A percentile compares a stretch with the other conserved stretches of the same genome.
Evolutionary conservation across 2,797 vertebrate genomes (phyloP).

Genomic region (Danio choprae): DNA sequence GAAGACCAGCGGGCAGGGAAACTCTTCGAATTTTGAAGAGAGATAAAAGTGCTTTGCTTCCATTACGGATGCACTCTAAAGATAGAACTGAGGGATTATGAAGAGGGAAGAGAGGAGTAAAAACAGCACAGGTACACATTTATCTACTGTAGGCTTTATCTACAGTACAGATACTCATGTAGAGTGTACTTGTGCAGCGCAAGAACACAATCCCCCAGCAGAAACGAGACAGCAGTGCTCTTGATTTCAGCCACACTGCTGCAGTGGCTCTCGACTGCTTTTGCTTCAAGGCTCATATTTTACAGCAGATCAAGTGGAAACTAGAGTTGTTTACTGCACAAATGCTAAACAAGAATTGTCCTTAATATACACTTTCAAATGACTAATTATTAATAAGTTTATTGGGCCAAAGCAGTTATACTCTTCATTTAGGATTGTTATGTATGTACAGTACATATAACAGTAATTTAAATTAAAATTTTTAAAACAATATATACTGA

Average conservation of each 20-base stretch:
- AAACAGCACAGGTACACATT: conserved; percentile 41
- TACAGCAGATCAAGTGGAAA: background rate
- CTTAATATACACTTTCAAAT: background rate
- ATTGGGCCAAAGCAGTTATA: no score
- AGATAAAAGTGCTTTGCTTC: conserved; percentile 61
- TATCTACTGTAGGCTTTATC: conserved; percentile 52
- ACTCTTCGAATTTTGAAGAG: conserved; percentile 28
- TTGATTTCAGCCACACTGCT: conserved; percentile 12
- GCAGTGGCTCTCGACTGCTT: conserved; percentile 10
- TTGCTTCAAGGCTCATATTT: background rate
- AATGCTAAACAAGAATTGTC: conserved; percentile 2
- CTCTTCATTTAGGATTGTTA: no score
- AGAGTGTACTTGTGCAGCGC: conserved; percentile 20
- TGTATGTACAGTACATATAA: no score
- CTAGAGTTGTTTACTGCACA: conserved; percentile 4
- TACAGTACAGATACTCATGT: conserved; percentile 9
- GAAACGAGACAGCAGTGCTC: conserved; percentile 15
- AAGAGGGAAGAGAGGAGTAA: conserved; percentile 5
- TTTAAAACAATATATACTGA: no score
- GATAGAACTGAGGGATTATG: conserved; percentile 54
- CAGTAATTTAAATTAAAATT: no score
- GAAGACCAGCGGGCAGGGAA: background rate
- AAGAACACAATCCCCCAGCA: conserved; percentile 26
- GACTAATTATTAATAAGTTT: background rate
- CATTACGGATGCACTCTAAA: conserved; percentile 52